Evolutionary conservation across 1,140 invertebrate genomes (phyloP).

Genomic region (Tachypleus tridentatus): DNA sequence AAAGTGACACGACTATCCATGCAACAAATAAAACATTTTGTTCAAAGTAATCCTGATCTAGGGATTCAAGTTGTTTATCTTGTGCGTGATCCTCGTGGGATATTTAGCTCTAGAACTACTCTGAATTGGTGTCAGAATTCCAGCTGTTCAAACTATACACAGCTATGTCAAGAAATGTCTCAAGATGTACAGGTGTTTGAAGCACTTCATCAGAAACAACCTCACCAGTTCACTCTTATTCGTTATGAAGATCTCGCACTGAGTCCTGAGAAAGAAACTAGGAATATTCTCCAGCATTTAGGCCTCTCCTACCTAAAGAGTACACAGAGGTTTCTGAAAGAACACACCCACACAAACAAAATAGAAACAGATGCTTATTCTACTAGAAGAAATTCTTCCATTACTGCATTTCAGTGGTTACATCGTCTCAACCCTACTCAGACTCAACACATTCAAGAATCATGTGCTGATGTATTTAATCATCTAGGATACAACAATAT

Average conservation of each 20-base stretch:
- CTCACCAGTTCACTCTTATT: constrained; percentile 42
- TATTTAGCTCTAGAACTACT: constrained; percentile 68
- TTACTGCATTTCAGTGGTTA: constrained; percentile 11
- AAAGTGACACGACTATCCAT: constrained; percentile 21
- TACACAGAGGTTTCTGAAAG: constrained; percentile 19
- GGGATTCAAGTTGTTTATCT: constrained; percentile 55
- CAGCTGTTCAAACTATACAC: constrained; percentile 61
- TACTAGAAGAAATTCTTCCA: constrained; percentile 16
- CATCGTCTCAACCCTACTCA: constrained; percentile 7
- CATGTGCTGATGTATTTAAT: constrained; percentile 5
- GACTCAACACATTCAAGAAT: constrained; percentile 7
- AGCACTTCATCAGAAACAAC: constrained; percentile 50
- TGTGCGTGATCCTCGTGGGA: constrained; percentile 71
- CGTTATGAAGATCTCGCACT: constrained; percentile 69
- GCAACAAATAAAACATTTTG: constrained; percentile 8
- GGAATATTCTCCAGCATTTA: constrained; percentile 61
- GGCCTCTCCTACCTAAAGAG: constrained; percentile 37
- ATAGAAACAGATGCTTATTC: constrained; percentile 19
- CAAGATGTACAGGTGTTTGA: constrained; percentile 49
- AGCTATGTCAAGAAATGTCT: constrained; percentile 67
- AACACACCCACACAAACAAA: constrained; percentile 16
- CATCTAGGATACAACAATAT: constrained; percentile 5
- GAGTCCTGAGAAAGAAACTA: constrained; percentile 53
- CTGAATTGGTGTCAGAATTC: constrained; percentile 70
- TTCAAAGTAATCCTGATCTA: constrained; percentile 9